Base-by-base conservation (phyloP, 2,888 invertebrate species). In the Laothoe populi region DNA sequence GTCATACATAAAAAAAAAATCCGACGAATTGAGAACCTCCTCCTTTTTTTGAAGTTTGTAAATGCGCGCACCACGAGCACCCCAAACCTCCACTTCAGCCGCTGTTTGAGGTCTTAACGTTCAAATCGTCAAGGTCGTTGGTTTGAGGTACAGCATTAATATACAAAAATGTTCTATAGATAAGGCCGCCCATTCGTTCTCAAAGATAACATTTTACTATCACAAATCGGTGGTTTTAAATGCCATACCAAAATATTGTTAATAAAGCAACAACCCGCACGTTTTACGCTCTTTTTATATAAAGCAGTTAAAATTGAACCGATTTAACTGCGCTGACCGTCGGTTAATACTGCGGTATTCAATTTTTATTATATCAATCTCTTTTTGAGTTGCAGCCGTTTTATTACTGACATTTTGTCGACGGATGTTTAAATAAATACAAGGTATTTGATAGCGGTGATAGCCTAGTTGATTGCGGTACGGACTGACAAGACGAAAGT, bases 331-430 rank as follows among this genome's bases (percentile, higher is more conserved):
- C 24, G 24, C 11, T 53, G 35, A 35, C 53, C 53, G 53, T 5
- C 53, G 3, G 35, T 53, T 53, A 19, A 31, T 35, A 11, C 53
- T 1, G 26, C 5, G 48, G 19, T 19, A 35, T 53, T 53, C 19
- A 53, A 53, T 53, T 53, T 53, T 49, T 49, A 49, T 49, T 35
- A 19, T 53, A 19, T 53, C 49, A 49, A 31, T 53, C 53, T 31
- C 19, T 35, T 49, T 49, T 46, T 23, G 4, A 46, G 23, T 23
- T 23, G 35, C 35, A 8, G 11, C 10, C 13, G 10, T 5, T 5
- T 38, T 38, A 38, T 44, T 44, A 2, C 5, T 44, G 16, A 19
- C 19, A 44, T 44, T 19, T 8, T 19, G 44, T 5, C 8, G 16
- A 38, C 26, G 26, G 11, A 38, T 44, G 13, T 13, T 38, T 38